phyloP scores from a whole-genome alignment of 2,113 vertebrate genomes.

The Brachypteracias leptosomus region DNA sequence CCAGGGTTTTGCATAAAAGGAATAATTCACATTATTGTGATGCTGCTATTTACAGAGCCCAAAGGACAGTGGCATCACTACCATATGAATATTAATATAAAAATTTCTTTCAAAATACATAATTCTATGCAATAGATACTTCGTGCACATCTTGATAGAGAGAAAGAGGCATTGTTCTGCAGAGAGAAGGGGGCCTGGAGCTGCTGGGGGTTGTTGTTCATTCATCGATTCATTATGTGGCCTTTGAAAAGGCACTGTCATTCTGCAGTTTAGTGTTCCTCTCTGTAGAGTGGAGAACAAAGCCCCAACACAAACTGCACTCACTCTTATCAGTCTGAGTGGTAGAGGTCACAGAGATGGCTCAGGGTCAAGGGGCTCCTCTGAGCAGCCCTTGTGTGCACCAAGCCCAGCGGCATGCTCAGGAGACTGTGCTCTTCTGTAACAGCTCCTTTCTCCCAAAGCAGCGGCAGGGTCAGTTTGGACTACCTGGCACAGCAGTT shows the following conservation, averaged over 20 bases:
- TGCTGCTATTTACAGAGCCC: conserved; percentile 22
- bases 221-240: conserved; percentile 37
- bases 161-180: not conserved
- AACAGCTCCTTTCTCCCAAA: not conserved
- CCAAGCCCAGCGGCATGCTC: not conserved
- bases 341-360: not conserved
- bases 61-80: not conserved
- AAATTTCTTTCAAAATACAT: not conserved
- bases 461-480: not conserved
- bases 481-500: not conserved
- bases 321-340: not conserved
- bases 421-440: not conserved
- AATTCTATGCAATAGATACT: not conserved
- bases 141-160: not conserved
- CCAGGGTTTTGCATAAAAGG: conserved; percentile 12
- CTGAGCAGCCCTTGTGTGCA: not conserved
- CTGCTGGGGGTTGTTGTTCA: conserved; percentile 18
- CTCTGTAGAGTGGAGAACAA: not conserved
- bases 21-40: conserved; percentile 17
- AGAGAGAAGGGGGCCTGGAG: not conserved
- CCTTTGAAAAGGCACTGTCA: conserved; percentile 40
- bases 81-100: conserved; percentile 24
- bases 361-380: not conserved
- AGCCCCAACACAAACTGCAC: not conserved
- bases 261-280: conserved; percentile 4